Percentiles rank a stretch among this genome's conserved stretches.
Conservation (phyloP, 2,113 vertebrate species). For the Ailuropoda melanoleuca region DNA sequence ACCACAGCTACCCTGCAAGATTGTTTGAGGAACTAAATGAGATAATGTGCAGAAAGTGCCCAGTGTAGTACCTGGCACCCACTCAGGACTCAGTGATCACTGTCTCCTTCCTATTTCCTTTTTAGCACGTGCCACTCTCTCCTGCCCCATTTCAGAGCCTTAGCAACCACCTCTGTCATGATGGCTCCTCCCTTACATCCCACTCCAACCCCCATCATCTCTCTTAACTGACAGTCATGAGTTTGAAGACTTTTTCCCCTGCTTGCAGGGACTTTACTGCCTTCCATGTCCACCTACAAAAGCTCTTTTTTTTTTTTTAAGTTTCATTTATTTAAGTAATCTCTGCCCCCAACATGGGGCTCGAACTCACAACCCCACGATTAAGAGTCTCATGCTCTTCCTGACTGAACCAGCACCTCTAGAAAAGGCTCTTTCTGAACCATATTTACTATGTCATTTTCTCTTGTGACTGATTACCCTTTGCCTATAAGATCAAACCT, state of each 20-base stretch:
- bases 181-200: neutral
- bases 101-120: neutral
- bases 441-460: neutral
- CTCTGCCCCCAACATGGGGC: neutral
- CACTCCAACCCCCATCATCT: neutral
- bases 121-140: neutral
- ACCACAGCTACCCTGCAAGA: neutral
- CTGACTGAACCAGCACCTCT: neutral
- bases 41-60: neutral
- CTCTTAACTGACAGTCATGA: neutral
- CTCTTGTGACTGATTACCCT: neutral
- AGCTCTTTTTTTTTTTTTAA: neutral
- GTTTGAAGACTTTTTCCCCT: neutral
- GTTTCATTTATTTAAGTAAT: neutral
- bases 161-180: neutral
- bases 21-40: neutral
- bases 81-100: neutral
- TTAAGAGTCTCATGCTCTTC: neutral
- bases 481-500: neutral
- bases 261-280: neutral
- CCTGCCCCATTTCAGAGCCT: neutral
- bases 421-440: conserved; percentile 4
- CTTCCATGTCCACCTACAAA: neutral
- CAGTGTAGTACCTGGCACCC: neutral
- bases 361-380: fast-evolving